Evolutionary conservation across 2,888 invertebrate genomes (phyloP).

Genomic region (Sisyra terminalis): DNA sequence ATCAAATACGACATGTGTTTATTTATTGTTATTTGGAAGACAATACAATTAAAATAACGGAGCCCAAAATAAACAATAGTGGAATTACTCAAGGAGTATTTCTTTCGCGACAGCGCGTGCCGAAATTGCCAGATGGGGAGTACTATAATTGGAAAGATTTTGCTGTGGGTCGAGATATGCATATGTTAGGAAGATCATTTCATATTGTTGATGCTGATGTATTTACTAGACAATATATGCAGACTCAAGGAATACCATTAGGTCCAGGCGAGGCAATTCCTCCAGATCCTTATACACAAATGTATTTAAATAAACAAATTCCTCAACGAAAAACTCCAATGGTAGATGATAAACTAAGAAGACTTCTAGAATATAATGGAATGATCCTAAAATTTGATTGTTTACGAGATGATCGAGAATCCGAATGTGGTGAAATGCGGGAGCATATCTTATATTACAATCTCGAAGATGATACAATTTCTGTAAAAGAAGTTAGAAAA

Average conservation of each 20-base stretch:
- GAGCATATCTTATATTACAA: slow-evolving; percentile 61
- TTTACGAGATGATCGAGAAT: slow-evolving; percentile 49
- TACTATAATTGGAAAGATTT: slow-evolving; percentile 78
- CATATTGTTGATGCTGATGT: slow-evolving; percentile 65
- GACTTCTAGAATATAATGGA: too few species aligned
- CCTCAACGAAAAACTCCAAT: too few species aligned
- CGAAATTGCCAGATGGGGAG: slow-evolving; percentile 49
- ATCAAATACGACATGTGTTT: slow-evolving; percentile 60
- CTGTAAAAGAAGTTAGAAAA: slow-evolving; percentile 55
- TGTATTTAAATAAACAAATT: too few species aligned
- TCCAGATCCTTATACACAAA: too few species aligned
- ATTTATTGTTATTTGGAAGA: slow-evolving; percentile 75
- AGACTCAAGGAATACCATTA: slow-evolving; percentile 37
- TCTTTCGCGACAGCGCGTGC: slow-evolving; percentile 53
- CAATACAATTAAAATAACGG: slow-evolving; percentile 65
- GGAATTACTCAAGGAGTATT: slow-evolving; percentile 62
- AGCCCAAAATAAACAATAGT: slow-evolving; percentile 53
- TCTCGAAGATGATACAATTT: slow-evolving; percentile 64
- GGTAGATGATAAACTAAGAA: too few species aligned
- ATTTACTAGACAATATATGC: slow-evolving; percentile 66
- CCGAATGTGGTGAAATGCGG: slow-evolving; percentile 35
- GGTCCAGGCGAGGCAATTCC: too few species aligned
- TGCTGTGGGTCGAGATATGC: slow-evolving; percentile 70
- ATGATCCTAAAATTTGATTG: slow-evolving; percentile 50
- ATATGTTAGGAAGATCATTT: slow-evolving; percentile 57